Percentiles rank a stretch among this genome's conserved stretches.
Evolutionary conservation across 2,888 invertebrate genomes (phyloP).

Genomic region (Perdita meconis): DNA sequence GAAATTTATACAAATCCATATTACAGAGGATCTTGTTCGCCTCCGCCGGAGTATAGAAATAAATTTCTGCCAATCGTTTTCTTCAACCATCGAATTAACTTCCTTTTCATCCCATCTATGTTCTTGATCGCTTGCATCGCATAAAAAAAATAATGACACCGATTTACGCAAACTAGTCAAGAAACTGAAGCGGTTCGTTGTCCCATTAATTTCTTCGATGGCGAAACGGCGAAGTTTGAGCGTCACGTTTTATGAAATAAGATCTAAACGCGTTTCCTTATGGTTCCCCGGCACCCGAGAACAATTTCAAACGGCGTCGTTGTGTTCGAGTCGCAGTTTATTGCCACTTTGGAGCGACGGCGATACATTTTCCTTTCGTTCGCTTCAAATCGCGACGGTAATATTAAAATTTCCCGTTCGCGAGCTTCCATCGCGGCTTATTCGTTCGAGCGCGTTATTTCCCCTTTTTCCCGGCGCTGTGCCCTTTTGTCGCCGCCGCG

Average conservation of each 20-base stretch:
- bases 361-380: conserved; percentile 49
- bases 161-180: no score
- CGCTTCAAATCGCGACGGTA: conserved; percentile 44
- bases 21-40: background rate
- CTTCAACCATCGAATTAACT: background rate
- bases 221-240: background rate
- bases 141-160: no score
- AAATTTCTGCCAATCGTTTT: background rate
- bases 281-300: background rate
- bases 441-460: conserved; percentile 48
- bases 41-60: background rate
- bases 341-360: conserved; percentile 14
- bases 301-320: conserved; percentile 21
- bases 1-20: conserved; percentile 1
- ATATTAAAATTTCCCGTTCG: conserved; percentile 61
- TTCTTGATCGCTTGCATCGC: no score
- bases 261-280: background rate
- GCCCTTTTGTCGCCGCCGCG: conserved; percentile 25
- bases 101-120: no score
- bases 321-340: conserved; percentile 6
- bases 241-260: background rate
- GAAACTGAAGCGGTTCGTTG: no score
- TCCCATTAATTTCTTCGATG: background rate
- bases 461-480: conserved; percentile 32
- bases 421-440: conserved; percentile 47